Evolutionary conservation across 2,888 invertebrate species (phyloP).

Genomic region (Bugulina stolonifera): DNA sequence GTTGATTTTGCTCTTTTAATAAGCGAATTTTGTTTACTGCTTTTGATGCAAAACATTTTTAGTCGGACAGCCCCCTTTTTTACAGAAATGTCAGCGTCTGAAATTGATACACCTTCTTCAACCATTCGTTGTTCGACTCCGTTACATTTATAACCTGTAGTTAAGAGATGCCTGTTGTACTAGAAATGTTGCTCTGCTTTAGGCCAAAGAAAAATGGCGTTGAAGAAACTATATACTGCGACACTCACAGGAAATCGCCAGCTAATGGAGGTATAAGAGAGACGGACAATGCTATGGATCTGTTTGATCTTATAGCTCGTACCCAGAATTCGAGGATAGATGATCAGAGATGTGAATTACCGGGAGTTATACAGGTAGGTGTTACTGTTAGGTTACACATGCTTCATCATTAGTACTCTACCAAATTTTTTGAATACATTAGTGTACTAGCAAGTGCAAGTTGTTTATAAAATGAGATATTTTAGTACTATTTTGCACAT

Average conservation of each 20-base stretch:
- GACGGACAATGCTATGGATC: constrained; percentile 9
- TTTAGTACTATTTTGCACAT: too few species aligned
- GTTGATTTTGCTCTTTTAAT: background rate
- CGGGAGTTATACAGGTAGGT: constrained; percentile 47
- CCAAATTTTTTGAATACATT: too few species aligned
- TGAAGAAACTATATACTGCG: constrained; percentile 7
- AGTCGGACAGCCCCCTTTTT: background rate
- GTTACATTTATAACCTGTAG: background rate
- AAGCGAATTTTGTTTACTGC: background rate
- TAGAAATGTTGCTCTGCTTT: background rate
- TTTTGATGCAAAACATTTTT: background rate
- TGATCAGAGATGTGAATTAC: constrained; percentile 93
- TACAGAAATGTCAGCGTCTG: background rate
- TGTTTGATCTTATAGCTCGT: constrained; percentile 87
- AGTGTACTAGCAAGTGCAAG: too few species aligned
- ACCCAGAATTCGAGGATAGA: constrained; percentile 90
- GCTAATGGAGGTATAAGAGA: constrained; percentile 1
- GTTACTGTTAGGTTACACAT: too few species aligned
- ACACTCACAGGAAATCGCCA: constrained; percentile 4
- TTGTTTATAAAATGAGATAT: too few species aligned
- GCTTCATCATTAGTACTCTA: too few species aligned
- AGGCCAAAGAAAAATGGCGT: constrained; percentile 18
- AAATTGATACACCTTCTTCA: background rate
- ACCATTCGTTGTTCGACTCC: too few species aligned
- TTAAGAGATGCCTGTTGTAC: background rate